Evolutionary conservation across 2,888 invertebrate genomes (phyloP).

Genomic region (Tuberolachnus salignus): DNA sequence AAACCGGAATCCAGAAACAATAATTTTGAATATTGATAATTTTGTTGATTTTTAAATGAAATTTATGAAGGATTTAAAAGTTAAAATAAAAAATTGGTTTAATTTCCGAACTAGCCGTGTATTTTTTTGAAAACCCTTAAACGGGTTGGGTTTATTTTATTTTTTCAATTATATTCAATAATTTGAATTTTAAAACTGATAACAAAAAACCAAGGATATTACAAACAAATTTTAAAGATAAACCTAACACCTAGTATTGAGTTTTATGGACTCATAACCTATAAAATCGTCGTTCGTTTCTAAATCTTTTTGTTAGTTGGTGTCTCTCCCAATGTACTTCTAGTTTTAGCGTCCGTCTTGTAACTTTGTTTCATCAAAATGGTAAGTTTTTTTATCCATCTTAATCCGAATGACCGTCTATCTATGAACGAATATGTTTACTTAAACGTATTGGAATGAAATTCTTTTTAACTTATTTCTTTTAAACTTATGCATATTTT

Average conservation of each 20-base stretch:
- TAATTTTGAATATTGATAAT: too few relatives aligned
- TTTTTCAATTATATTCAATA: too few relatives aligned
- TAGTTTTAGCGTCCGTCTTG: constrained; percentile 24
- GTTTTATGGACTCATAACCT: constrained; percentile 49
- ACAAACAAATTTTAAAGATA: neutral
- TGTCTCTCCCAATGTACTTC: constrained; percentile 33
- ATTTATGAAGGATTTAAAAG: too few relatives aligned
- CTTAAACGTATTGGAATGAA: neutral
- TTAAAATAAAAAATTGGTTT: too few relatives aligned
- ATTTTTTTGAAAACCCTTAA: too few relatives aligned
- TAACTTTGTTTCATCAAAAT: constrained; percentile 5
- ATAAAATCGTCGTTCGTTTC: neutral
- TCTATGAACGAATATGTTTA: neutral
- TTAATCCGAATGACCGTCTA: constrained; percentile 10
- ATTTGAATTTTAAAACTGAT: neutral
- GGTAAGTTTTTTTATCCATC: constrained; percentile 53
- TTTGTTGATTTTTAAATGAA: too few relatives aligned
- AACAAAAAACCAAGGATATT: neutral
- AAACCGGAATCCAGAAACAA: too few relatives aligned
- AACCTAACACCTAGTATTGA: neutral
- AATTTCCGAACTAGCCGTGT: too few relatives aligned
- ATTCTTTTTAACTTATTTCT: too few relatives aligned
- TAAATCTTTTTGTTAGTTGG: constrained; percentile 25
- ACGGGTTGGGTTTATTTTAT: too few relatives aligned
- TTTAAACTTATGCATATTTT: neutral